Base-by-base conservation (phyloP, 1,140 invertebrate genomes). In the Drosophila sulfurigaster region DNA sequence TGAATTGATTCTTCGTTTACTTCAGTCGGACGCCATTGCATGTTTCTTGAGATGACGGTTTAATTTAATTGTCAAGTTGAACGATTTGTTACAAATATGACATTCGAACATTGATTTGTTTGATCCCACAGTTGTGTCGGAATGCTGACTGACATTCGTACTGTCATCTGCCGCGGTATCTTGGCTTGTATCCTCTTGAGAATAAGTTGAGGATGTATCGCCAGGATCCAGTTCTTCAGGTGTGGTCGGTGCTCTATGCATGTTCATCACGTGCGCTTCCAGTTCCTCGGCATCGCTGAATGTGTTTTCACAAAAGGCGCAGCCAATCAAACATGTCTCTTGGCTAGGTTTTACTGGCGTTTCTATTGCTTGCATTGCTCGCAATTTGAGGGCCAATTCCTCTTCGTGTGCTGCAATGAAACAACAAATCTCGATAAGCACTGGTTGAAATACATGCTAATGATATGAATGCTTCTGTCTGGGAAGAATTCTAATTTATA, bases 51-150 rank as follows among this genome's bases (percentile, higher is more conserved):
- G 32, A 69, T 92, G 91, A 5, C 79, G 72, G 65, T 92, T 92
- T 5, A 92, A 74, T 49, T 83, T 91, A 28, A 92, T 86, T 52
- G 82, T 78, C 3, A 92, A 66, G 51, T 87, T 67, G 16, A 91
- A 92, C 1, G 51, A 11, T 64, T 79, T 91, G 1, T 58, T 73
- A 54, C 91, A 92, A 15, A 86, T 58, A 41, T 78, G 66, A 43
- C 91, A 92, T 6, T 71, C 38, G 32, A 20, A 69, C 16, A 56
- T 54, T 1, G 62, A 30, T 10, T 10, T 38, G 35, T 38, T 38
- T 10, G 32, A 32, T 16, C 38, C 10, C 13, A 32, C 13, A 59
- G 57, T 11, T 11, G 15, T 38, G 20, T 43, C 20, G 56, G 64
- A 68, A 71, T 80, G 64, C 41, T 3, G 3, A 25, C 64, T 46